Evolutionary conservation across 2,113 vertebrate species (phyloP).

Genomic region (Prietella phreatophila): DNA sequence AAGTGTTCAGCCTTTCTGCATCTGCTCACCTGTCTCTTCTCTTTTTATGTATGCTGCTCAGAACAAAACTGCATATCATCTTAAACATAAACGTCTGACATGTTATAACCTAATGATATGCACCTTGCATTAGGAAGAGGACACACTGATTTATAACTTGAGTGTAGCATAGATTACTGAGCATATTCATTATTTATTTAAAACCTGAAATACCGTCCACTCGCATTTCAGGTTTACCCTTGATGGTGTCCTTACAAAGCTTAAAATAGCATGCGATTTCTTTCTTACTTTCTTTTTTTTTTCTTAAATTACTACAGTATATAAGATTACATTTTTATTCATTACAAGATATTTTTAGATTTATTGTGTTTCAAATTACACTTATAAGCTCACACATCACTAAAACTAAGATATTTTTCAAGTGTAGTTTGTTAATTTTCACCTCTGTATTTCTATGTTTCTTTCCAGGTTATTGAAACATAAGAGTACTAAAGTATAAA

Average conservation of each 20-base stretch:
- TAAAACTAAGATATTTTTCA: background rate
- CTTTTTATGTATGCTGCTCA: background rate
- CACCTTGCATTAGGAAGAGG: background rate
- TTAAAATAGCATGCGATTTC: background rate
- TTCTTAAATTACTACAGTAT: background rate
- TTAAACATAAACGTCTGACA: background rate
- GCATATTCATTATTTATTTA: background rate
- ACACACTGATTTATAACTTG: background rate
- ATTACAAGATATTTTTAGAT: background rate
- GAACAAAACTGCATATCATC: background rate
- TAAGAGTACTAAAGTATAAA: too few species aligned
- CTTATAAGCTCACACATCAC: too few species aligned
- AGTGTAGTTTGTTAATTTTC: background rate
- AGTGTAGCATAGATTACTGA: background rate
- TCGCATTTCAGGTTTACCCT: background rate
- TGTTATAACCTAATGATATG: background rate
- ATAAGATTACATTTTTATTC: background rate
- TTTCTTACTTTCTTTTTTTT: too few species aligned
- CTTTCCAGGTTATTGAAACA: background rate
- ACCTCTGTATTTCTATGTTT: background rate
- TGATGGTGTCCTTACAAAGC: background rate
- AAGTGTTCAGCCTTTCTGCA: slow-evolving; percentile 4
- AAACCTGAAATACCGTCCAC: background rate
- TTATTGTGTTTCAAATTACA: background rate
- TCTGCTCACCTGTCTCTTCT: background rate